These are phyloP conservation scores for Cantharis flavilabris DNA, from an alignment of 2,888 invertebrate genomes.

Conservation along the genomic window DNA sequence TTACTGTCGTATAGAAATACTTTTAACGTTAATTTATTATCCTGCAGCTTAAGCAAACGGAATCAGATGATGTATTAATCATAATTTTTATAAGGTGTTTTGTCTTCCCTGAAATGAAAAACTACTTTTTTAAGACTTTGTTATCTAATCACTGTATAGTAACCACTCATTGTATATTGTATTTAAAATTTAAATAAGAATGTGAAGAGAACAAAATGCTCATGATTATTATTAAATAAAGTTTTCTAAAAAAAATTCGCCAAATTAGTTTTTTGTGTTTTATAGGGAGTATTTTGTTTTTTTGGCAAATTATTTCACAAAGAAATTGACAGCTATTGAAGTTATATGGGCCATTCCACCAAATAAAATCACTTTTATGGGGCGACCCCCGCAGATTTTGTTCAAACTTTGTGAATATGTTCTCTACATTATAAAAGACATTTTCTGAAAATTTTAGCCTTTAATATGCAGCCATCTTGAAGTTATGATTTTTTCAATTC, in stretches of 20 bases:
- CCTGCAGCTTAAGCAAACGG: constrained; percentile 16
- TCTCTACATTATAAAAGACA: no score
- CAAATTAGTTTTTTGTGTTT: neutral
- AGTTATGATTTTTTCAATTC: no score
- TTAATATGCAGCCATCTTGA: no score
- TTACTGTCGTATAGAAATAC: neutral
- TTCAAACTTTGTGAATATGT: no score
- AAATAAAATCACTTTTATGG: no score
- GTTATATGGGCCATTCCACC: no score
- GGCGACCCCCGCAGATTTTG: no score
- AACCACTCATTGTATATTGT: constrained; percentile 14
- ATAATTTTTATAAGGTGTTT: constrained; percentile 12
- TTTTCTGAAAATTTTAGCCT: no score
- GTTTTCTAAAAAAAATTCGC: constrained; percentile 21
- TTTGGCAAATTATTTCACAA: no score
- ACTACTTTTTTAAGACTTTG: neutral
- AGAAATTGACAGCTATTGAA: no score
- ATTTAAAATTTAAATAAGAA: constrained; percentile 18
- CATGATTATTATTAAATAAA: constrained; percentile 26
- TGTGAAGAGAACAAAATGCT: constrained; percentile 16
- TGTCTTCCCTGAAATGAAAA: constrained; percentile 16
- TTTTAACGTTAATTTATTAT: neutral
- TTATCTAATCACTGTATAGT: constrained; percentile 13
- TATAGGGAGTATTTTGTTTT: neutral
- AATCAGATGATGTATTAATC: constrained; percentile 14